Conservation (phyloP, 2,797 vertebrate genomes). For the Sphaeramia orbicularis region DNA sequence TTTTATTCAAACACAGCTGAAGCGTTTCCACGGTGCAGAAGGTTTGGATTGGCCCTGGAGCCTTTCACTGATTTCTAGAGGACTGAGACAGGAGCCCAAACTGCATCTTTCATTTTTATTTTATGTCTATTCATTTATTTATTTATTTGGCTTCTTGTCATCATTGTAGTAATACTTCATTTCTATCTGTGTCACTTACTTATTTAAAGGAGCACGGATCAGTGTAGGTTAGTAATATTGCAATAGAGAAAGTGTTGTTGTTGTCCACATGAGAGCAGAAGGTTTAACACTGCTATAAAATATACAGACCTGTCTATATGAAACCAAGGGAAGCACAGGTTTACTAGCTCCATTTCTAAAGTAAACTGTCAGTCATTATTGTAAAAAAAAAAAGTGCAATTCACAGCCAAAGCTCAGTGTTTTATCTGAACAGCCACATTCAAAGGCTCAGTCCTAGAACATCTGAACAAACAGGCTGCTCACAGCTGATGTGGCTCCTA, state of each 20-base stretch:
- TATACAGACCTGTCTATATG: background rate
- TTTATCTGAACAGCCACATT: too few species aligned
- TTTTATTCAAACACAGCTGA: conserved; percentile 50
- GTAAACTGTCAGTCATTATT: too few species aligned
- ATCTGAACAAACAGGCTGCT: too few species aligned
- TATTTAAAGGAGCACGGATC: background rate
- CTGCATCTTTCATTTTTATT: background rate
- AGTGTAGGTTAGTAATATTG: conserved; percentile 4
- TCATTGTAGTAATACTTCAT: background rate
- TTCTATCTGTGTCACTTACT: background rate
- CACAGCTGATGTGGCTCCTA: too few species aligned
- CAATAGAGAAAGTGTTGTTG: background rate
- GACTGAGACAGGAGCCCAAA: conserved; percentile 26
- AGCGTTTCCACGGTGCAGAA: conserved; percentile 16
- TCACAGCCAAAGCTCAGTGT: too few species aligned
- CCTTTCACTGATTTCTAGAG: conserved; percentile 22
- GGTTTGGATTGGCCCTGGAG: conserved; percentile 13
- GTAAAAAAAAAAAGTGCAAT: too few species aligned
- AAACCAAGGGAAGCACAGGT: background rate
- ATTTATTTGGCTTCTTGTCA: conserved; percentile 10
- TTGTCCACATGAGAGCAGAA: background rate
- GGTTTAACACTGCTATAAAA: background rate
- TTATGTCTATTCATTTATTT: too few species aligned
- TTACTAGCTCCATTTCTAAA: background rate
- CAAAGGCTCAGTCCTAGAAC: too few species aligned